Conservation (phyloP, 2,797 vertebrate genomes). For the Neostethus bicornis region DNA sequence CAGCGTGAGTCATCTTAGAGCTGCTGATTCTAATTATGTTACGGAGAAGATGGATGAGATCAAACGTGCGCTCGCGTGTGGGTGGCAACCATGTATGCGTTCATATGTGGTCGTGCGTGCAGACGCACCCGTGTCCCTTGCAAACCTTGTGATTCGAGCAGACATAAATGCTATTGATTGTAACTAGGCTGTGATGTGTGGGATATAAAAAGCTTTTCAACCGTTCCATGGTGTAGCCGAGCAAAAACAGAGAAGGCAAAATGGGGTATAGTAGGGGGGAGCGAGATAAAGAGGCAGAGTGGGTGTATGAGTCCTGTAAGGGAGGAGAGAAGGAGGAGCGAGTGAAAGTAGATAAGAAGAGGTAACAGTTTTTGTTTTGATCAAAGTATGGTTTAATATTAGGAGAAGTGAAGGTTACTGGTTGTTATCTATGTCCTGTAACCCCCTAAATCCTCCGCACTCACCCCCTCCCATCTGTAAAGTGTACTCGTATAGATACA, state of each 20-base stretch:
- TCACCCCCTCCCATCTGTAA: conserved; percentile 12
- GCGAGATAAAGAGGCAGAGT: conserved; percentile 62
- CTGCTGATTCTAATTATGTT: conserved; percentile 79
- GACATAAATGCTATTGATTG: conserved; percentile 80
- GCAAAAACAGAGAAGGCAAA: conserved; percentile 67
- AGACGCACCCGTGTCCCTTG: conserved; percentile 39
- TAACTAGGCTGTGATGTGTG: conserved; percentile 77
- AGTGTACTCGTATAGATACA: conserved; percentile 18
- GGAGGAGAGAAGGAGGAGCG: conserved; percentile 63
- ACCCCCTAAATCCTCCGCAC: not conserved
- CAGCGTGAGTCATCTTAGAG: conserved; percentile 75
- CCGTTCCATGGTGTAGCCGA: conserved; percentile 65
- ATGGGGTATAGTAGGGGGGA: conserved; percentile 25
- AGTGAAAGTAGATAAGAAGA: conserved; percentile 41
- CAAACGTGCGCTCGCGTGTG: conserved; percentile 57
- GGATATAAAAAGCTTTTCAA: conserved; percentile 80
- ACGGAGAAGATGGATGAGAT: conserved; percentile 76
- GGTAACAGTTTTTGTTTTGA: conserved; percentile 62
- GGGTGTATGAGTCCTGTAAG: conserved; percentile 62
- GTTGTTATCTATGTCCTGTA: conserved; percentile 63
- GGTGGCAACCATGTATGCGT: conserved; percentile 32
- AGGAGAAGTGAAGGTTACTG: conserved; percentile 71
- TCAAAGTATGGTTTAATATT: conserved; percentile 60
- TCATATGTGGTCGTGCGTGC: conserved; percentile 19
- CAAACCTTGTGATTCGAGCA: conserved; percentile 67